phyloP scores from a whole-genome alignment of 2,113 vertebrate species.

The Salvator merianae region DNA sequence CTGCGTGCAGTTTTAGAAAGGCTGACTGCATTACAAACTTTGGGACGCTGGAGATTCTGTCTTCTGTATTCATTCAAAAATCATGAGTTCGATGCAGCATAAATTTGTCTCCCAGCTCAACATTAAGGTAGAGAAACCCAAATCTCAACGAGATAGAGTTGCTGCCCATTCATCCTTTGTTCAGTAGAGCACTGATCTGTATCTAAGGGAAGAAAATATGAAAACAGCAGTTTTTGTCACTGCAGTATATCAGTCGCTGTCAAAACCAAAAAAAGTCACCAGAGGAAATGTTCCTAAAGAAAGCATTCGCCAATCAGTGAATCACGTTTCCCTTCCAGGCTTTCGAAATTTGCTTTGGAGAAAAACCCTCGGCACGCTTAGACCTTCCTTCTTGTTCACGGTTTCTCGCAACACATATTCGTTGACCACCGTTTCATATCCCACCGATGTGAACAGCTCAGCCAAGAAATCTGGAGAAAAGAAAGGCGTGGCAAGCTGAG shows the following conservation, averaged over 20 bases:
- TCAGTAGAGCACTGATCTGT: neutral
- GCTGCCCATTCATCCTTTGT: neutral
- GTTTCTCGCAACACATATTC: slow-evolving; percentile 93
- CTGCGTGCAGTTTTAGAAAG: neutral
- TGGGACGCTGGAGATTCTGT: no score
- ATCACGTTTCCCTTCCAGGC: slow-evolving; percentile 47
- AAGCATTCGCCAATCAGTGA: slow-evolving; percentile 17
- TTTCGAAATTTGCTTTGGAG: slow-evolving; percentile 94
- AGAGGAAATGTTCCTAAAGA: neutral
- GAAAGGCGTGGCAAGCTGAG: slow-evolving; percentile 5
- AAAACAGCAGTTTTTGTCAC: neutral
- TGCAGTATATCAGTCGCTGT: slow-evolving; percentile 9
- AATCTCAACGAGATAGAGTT: no score
- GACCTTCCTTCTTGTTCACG: slow-evolving; percentile 92
- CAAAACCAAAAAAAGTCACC: neutral
- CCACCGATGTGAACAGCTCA: slow-evolving; percentile 79
- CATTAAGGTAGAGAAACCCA: neutral
- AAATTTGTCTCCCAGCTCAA: neutral
- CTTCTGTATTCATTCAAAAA: no score
- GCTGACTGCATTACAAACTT: no score
- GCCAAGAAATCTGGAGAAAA: slow-evolving; percentile 84
- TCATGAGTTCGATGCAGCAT: neutral
- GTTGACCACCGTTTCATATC: slow-evolving; percentile 79
- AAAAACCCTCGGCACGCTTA: slow-evolving; percentile 90
- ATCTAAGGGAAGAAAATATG: neutral